phyloP scores from a whole-genome alignment of 2,797 vertebrate species.

The Sciurus carolinensis region DNA sequence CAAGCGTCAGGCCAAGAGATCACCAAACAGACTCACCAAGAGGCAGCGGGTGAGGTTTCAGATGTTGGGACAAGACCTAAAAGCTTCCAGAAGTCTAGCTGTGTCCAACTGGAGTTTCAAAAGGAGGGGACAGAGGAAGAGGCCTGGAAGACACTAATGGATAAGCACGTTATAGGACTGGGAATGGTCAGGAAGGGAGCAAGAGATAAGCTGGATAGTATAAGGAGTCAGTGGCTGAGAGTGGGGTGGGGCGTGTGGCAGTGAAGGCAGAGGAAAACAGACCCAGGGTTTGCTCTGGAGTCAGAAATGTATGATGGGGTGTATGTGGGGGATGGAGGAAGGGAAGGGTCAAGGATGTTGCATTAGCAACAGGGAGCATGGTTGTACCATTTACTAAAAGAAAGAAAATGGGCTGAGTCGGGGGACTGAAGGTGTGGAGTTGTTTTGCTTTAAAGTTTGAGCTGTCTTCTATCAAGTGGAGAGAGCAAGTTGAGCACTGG shows the following conservation, averaged over 20 bases:
- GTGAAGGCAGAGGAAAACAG: not conserved
- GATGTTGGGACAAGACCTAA: not conserved
- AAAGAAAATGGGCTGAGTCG: too few species aligned
- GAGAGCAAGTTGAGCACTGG: not conserved
- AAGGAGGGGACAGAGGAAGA: not conserved
- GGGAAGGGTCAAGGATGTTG: not conserved
- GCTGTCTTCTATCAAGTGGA: not conserved
- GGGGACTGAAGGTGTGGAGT: not conserved
- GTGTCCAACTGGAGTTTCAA: not conserved
- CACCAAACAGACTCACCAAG: not conserved
- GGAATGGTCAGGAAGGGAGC: not conserved
- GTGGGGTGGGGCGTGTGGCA: too few species aligned
- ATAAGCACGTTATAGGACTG: not conserved
- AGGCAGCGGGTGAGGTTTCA: not conserved
- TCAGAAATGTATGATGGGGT: not conserved
- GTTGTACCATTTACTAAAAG: not conserved
- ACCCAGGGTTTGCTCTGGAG: not conserved
- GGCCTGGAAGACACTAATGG: not conserved
- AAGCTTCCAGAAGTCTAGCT: not conserved
- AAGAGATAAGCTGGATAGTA: not conserved
- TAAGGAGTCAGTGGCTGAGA: not conserved
- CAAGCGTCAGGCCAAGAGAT: not conserved
- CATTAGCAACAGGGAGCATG: not conserved
- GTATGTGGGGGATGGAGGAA: accelerated
- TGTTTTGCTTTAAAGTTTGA: not conserved